Conservation (phyloP, 2,888 invertebrate genomes). For the Drosophila algonquin region DNA sequence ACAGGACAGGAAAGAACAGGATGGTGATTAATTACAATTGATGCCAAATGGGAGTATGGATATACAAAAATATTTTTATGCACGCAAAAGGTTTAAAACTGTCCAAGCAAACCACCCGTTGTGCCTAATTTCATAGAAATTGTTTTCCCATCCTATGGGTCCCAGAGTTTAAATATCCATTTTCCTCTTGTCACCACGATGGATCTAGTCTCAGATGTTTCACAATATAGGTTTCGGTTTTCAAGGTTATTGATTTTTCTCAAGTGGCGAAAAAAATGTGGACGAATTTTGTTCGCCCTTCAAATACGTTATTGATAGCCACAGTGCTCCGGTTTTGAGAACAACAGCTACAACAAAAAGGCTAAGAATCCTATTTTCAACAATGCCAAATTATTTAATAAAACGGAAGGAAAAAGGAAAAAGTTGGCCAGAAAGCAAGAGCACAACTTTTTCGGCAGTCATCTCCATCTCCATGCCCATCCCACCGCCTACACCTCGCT, state of each 20-base stretch:
- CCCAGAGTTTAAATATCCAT: not conserved
- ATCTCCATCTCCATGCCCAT: conserved; percentile 7
- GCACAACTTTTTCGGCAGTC: conserved; percentile 43
- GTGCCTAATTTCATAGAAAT: not conserved
- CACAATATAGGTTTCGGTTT: not conserved
- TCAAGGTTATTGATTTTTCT: not conserved
- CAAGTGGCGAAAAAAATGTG: conserved; percentile 22
- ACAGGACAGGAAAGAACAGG: not conserved
- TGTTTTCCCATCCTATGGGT: not conserved
- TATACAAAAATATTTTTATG: not conserved
- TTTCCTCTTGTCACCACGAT: not conserved
- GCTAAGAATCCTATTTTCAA: conserved; percentile 9
- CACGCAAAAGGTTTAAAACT: not conserved
- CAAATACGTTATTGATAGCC: conserved; percentile 1
- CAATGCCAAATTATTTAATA: conserved; percentile 34
- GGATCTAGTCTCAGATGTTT: not conserved
- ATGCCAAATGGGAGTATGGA: not conserved
- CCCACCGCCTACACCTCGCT: not conserved
- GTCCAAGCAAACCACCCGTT: not conserved
- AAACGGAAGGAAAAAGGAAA: conserved; percentile 46
- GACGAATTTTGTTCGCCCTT: not conserved
- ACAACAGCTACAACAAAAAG: conserved; percentile 8
- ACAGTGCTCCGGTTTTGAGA: conserved; percentile 6
- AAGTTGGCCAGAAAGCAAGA: conserved; percentile 23
- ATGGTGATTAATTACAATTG: not conserved